Conservation (phyloP, 2,888 invertebrate species). For the Neoascia interrupta region DNA sequence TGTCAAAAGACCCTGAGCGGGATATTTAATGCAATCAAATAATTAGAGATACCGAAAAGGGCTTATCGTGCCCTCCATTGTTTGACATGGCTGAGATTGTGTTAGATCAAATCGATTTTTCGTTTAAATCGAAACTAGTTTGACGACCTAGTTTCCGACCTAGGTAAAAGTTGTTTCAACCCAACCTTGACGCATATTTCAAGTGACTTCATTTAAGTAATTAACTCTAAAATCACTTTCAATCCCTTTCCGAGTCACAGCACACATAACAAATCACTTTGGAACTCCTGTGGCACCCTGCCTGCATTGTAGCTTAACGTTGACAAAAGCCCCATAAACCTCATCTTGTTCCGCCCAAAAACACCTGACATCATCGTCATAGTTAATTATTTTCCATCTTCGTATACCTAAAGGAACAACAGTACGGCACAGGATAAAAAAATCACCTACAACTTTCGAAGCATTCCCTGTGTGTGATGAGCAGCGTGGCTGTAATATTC, state of each 20-base stretch:
- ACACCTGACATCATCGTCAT: slow-evolving; percentile 68
- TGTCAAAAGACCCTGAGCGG: too few species aligned
- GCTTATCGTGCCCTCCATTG: too few species aligned
- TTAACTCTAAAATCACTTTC: slow-evolving; percentile 20
- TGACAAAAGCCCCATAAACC: slow-evolving; percentile 49
- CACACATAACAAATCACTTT: slow-evolving; percentile 31
- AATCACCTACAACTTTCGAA: background rate
- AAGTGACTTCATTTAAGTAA: slow-evolving; percentile 17
- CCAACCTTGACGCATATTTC: too few species aligned
- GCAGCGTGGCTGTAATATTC: slow-evolving; percentile 45
- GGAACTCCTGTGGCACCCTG: slow-evolving; percentile 2
- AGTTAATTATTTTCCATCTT: slow-evolving; percentile 65
- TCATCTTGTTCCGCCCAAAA: slow-evolving; percentile 58
- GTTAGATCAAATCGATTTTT: too few species aligned
- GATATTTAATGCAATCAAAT: too few species aligned
- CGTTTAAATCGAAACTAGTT: too few species aligned
- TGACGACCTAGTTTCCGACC: too few species aligned
- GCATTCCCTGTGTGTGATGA: too few species aligned
- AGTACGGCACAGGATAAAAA: slow-evolving; percentile 7
- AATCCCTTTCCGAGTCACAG: slow-evolving; percentile 16
- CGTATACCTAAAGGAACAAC: background rate
- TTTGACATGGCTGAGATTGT: too few species aligned
- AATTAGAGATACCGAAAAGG: too few species aligned
- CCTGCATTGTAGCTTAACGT: background rate
- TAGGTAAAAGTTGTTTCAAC: too few species aligned